A percentile compares a stretch with the other conserved stretches of the same genome.
These are phyloP conservation scores for Xenotilapia leptura DNA, from an alignment of 2,113 vertebrate species.

Conservation along the genomic window DNA sequence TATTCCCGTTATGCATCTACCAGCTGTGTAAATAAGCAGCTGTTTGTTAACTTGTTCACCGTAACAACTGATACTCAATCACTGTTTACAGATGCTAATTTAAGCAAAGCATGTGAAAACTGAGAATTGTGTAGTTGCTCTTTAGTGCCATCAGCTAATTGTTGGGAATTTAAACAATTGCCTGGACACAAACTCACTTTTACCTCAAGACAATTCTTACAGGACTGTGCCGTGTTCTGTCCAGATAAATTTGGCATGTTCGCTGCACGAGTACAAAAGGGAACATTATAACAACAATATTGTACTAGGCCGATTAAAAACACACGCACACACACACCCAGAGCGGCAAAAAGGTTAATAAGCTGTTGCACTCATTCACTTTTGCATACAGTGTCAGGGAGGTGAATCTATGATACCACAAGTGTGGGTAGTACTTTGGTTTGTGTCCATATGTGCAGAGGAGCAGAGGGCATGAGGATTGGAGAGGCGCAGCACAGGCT, in stretches of 20 bases:
- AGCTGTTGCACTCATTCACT: constrained; percentile 12
- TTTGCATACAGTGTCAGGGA: constrained; percentile 4
- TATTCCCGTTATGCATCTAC: not conserved
- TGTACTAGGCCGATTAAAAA: not conserved
- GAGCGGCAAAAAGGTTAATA: constrained; percentile 9
- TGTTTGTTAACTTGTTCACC: not conserved
- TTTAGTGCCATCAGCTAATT: not conserved
- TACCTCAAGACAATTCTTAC: not conserved
- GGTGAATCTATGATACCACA: constrained; percentile 30
- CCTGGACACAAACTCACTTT: not conserved
- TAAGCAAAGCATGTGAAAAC: not conserved
- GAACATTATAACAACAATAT: not conserved
- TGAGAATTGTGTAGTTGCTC: not conserved
- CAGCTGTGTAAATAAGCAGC: not conserved
- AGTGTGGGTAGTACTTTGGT: constrained; percentile 47
- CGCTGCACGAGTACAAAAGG: not conserved
- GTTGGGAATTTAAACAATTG: not conserved
- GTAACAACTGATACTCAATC: not conserved
- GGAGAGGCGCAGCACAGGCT: constrained; percentile 34
- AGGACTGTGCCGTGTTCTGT: not conserved
- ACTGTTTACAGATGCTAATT: not conserved
- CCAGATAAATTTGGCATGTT: not conserved
- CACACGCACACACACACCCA: not conserved
- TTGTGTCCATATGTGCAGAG: constrained; percentile 46
- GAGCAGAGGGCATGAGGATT: constrained; percentile 44